A percentile compares a stretch with the other conserved stretches of the same genome.
Evolutionary conservation across 2,797 vertebrate genomes (phyloP).

Genomic region (Xenentodon cancila): DNA sequence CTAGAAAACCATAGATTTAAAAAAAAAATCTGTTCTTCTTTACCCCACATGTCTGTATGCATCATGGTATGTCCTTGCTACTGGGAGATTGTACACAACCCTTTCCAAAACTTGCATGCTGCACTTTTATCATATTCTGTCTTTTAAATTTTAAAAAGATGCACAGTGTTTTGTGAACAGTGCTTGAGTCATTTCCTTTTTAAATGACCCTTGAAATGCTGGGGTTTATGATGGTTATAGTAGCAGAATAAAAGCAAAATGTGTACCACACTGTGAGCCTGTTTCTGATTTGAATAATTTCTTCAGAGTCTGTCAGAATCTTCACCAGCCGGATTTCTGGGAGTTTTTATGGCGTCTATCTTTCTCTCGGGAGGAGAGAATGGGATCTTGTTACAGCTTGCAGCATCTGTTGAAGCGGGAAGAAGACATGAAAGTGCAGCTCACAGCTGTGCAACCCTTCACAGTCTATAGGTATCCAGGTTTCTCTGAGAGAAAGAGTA

Average conservation of each 20-base stretch:
- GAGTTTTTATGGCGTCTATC: too few species aligned
- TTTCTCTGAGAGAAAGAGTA: conserved; percentile 8
- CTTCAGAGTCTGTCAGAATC: too few species aligned
- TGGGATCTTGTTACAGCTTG: conserved; percentile 2
- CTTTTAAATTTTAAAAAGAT: conserved; percentile 39
- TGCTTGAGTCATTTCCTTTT: conserved; percentile 17
- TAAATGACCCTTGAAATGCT: conserved; percentile 35
- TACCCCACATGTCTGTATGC: conserved; percentile 10
- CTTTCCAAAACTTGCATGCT: conserved; percentile 49
- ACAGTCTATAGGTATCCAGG: conserved; percentile 4
- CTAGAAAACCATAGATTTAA: neutral
- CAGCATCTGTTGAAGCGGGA: conserved; percentile 40
- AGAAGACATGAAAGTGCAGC: conserved; percentile 43
- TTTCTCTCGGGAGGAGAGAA: too few species aligned
- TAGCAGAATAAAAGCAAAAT: too few species aligned
- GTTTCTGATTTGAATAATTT: too few species aligned
- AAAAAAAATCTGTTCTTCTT: conserved; percentile 17
- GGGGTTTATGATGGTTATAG: neutral
- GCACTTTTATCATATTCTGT: conserved; percentile 40
- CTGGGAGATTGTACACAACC: conserved; percentile 8
- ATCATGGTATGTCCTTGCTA: conserved; percentile 31
- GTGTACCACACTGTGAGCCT: too few species aligned
- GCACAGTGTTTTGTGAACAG: neutral
- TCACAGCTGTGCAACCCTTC: conserved; percentile 23
- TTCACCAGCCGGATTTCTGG: too few species aligned